Conservation (phyloP, 2,888 invertebrate species). For the Melolontha melolontha region DNA sequence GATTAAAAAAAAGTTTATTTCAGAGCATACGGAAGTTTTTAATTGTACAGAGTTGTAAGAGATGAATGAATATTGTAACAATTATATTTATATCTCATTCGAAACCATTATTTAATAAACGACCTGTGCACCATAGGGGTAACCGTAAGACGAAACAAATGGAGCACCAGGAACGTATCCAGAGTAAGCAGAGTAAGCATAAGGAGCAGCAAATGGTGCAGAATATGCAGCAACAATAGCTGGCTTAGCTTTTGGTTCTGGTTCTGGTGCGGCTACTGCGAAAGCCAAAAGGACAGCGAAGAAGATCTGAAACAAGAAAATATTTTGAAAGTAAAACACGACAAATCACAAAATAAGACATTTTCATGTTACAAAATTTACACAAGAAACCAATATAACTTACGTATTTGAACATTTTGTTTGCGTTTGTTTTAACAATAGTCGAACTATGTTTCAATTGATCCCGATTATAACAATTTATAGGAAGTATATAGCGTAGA, state of each 20-base stretch:
- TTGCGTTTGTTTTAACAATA: conserved; percentile 32
- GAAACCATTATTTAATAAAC: conserved; percentile 3
- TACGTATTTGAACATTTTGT: conserved; percentile 51
- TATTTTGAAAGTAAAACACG: not conserved
- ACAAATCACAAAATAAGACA: no score
- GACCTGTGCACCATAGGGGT: conserved; percentile 52
- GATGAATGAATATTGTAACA: conserved; percentile 5
- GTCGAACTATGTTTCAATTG: conserved; percentile 38
- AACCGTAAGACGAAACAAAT: conserved; percentile 48
- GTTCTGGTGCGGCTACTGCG: conserved; percentile 66
- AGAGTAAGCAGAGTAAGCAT: conserved; percentile 37
- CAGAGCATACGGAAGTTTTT: conserved; percentile 1
- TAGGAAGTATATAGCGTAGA: conserved; percentile 11
- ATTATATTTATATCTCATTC: conserved; percentile 11
- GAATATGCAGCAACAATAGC: conserved; percentile 46
- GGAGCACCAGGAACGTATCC: conserved; percentile 45
- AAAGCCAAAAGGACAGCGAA: conserved; percentile 67
- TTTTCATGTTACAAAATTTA: no score
- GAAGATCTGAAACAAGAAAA: conserved; percentile 62
- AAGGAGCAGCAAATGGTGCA: conserved; percentile 47
- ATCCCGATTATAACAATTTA: conserved; percentile 28
- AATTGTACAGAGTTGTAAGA: conserved; percentile 24
- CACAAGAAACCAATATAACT: conserved; percentile 26
- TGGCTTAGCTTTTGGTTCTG: conserved; percentile 61
- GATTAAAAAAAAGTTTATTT: conserved; percentile 14